Conservation (phyloP, 2,888 invertebrate species). For the Zygogramma bicolorata region DNA sequence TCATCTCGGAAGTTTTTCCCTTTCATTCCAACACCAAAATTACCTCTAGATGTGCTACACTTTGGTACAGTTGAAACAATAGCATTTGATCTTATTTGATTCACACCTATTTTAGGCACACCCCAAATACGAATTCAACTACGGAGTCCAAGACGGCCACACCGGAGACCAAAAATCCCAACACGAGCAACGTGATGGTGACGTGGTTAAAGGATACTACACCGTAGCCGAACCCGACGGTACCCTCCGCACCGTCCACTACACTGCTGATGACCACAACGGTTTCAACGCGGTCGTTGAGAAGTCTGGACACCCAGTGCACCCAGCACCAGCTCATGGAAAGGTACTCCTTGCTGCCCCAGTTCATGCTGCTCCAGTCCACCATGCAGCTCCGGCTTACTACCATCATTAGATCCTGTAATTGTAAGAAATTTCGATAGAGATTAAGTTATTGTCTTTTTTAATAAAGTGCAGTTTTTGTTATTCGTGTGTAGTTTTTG, state of each 20-base stretch:
- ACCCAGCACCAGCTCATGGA: conserved; percentile 40
- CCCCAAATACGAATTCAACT: conserved; percentile 65
- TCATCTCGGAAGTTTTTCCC: too few species aligned
- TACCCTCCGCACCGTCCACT: conserved; percentile 73
- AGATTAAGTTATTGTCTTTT: neutral
- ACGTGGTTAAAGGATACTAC: conserved; percentile 73
- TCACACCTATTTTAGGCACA: conserved; percentile 43
- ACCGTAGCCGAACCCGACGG: conserved; percentile 74
- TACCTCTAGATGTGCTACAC: too few species aligned
- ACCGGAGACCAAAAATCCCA: conserved; percentile 71
- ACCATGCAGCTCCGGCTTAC: conserved; percentile 28
- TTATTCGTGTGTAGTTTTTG: too few species aligned
- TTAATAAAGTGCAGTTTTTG: neutral
- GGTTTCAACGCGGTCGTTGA: conserved; percentile 70
- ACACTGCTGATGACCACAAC: conserved; percentile 71
- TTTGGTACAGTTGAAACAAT: too few species aligned
- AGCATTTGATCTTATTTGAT: too few species aligned
- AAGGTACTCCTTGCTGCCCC: conserved; percentile 34
- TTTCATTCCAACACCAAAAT: too few species aligned
- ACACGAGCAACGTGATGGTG: conserved; percentile 70
- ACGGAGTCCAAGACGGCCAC: conserved; percentile 70
- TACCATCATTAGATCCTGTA: conserved; percentile 35
- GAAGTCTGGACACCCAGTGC: conserved; percentile 46
- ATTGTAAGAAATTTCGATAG: neutral
- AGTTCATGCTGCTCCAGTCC: conserved; percentile 25